Base-by-base conservation (phyloP, 2,113 vertebrate genomes). In the Ameiurus melas region DNA sequence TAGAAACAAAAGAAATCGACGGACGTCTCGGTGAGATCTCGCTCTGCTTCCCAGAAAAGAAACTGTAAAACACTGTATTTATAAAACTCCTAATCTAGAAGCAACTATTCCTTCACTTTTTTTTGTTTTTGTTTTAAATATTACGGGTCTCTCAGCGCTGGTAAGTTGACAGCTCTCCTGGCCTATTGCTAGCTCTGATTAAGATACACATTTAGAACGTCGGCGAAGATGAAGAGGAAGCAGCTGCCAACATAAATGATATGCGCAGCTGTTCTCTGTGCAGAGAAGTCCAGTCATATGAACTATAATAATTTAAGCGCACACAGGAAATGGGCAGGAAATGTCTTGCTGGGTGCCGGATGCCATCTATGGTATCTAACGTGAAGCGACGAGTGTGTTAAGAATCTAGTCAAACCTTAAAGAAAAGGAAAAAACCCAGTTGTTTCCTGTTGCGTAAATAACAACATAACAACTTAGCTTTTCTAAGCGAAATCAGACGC, bases 21-120 rank as follows among this genome's bases (percentile, higher is more conserved):
- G 82, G 27, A 66, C 33, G 22, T 82, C 64, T 70, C 51, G 7
- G 51, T 80, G 55, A 36, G 33, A 77, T 39, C n/a, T 36, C 30
- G 7, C 25, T 85, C 36, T 71, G 55, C 53, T 78, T 64, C 84
- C 33, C 39, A n/a, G 27, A 51, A 83, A 25, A 33, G 5, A 75
- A 89, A 64, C 17, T 66, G 25, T 16, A 53, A 88, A 83, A 83
- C 89, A 86, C 25, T 86, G 89, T 84, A 84, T 90, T 22, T 81
- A 55, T 87, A 33, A 71, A 60, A 39, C 14, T 36, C 43, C 58
- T 43, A 83, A 83, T 60, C 47, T 84, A 77, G 33, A 60, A 84
- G 13, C 27, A 77, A 88, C 22, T 84, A 55, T 73, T 84, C 70
- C 87, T 84, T 84, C 55, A 75, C 39, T 80, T 53, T 27, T 43